Base-by-base conservation (phyloP, 1,140 invertebrate species). In the Polyergus mexicanus region DNA sequence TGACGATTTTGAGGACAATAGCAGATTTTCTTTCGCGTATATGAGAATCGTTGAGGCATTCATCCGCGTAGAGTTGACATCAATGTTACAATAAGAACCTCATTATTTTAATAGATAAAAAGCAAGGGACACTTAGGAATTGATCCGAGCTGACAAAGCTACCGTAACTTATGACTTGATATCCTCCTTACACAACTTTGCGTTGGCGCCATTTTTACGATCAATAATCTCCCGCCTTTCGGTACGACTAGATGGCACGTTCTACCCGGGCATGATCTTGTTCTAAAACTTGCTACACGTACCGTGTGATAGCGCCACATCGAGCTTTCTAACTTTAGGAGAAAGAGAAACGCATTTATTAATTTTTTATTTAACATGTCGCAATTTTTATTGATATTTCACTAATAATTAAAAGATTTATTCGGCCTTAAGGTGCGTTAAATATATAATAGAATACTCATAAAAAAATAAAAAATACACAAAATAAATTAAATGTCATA, bases 131-230 rank as follows among this genome's bases (percentile, higher is more conserved):
- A 38, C 68, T 72, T 72, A 41, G 19, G 19, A 72, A 81, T 72
- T 72, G 54, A 81, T 72, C 22, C 60, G 11, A 25, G 4, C 44
- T 62, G 41, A 65, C 75, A 78, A 66, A 66, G 60, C 60, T 54
- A 38, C 25, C 28, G 25, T 72, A 71, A 81, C 56, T 81, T 81
- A 71, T 69, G 63, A 38, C 76, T 80, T 41, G 86, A 60, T 80
- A 85, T 88, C 47, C 62, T 63, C 19, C 19, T 91, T 88, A 47
- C 62, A 51, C 77, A 56, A 38, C 87, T 91, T 91, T 76, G 72
- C 90, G 80, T 92, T 92, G 92, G 92, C 94, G 93, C 93, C 92
- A 88, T 91, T 94, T 92, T 91, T 91, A 89, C 91, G 93, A 93
- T 94, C 94, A 95, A 94, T 95, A 93, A 91, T 89, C 71, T 78